Conservation (phyloP, 2,113 vertebrate genomes). For the Capra hircus region DNA sequence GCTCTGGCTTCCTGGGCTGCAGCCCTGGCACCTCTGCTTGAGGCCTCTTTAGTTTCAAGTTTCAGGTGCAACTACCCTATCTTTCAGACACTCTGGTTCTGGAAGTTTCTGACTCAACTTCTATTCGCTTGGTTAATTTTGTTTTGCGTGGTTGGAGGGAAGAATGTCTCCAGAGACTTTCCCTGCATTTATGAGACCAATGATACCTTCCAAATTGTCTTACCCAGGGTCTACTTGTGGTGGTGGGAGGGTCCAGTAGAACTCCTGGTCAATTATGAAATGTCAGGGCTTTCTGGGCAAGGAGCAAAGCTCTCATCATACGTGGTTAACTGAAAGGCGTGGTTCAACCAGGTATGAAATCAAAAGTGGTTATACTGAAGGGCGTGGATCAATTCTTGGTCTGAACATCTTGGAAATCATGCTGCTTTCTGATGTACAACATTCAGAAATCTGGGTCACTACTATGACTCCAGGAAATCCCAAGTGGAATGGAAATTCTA, state of each 20-base stretch:
- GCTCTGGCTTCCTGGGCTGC: not conserved
- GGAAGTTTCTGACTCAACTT: not conserved
- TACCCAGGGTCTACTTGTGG: not conserved
- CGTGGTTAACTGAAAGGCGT: not conserved
- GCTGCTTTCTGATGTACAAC: not conserved
- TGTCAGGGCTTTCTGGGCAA: not conserved
- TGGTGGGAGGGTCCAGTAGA: not conserved
- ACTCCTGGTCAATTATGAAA: not conserved
- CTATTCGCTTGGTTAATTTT: not conserved
- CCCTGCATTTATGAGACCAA: not conserved
- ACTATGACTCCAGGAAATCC: not conserved
- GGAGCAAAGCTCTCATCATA: not conserved
- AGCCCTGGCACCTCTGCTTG: not conserved
- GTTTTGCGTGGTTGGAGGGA: not conserved
- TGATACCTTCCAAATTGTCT: not conserved
- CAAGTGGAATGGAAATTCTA: conserved; percentile 9
- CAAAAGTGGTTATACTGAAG: not conserved
- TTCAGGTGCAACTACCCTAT: not conserved
- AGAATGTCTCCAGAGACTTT: not conserved
- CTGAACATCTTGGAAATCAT: not conserved
- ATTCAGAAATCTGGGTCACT: not conserved
- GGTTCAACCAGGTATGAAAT: not conserved
- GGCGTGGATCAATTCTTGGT: not conserved
- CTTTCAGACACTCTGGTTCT: not conserved
- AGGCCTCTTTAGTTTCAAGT: not conserved